Evolutionary conservation across 2,113 vertebrate species (phyloP).

Genomic region (Vidua macroura): DNA sequence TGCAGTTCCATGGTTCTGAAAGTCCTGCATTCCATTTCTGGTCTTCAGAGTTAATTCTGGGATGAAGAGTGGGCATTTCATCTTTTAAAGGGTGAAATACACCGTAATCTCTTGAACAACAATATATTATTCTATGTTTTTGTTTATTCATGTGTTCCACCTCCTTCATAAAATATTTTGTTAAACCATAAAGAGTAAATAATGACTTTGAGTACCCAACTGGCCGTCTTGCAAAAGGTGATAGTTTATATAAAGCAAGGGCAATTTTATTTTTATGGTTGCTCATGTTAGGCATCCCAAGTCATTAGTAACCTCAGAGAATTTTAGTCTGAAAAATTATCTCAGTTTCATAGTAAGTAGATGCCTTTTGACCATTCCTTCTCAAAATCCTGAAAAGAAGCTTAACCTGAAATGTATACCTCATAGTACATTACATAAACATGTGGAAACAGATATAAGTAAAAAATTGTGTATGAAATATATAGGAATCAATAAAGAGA

Average conservation of each 20-base stretch:
- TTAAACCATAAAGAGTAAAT: background rate
- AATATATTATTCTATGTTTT: background rate
- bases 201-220: background rate
- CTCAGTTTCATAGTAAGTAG: background rate
- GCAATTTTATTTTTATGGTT: background rate
- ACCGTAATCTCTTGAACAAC: background rate
- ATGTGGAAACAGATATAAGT: slow-evolving; percentile 25
- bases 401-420: background rate
- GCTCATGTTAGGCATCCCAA: background rate
- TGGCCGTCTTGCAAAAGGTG: background rate
- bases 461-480: slow-evolving; percentile 47
- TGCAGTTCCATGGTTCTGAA: background rate
- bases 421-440: background rate
- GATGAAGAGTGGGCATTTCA: background rate
- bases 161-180: background rate
- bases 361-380: background rate
- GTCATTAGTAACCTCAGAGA: background rate
- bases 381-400: background rate
- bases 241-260: background rate
- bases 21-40: background rate
- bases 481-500: slow-evolving; percentile 4
- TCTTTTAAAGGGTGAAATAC: background rate
- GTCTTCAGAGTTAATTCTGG: background rate
- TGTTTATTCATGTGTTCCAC: background rate
- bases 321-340: background rate